These are phyloP conservation scores for Fistularia tabacaria DNA, from an alignment of 2,797 vertebrate species.

Conservation along the genomic window DNA sequence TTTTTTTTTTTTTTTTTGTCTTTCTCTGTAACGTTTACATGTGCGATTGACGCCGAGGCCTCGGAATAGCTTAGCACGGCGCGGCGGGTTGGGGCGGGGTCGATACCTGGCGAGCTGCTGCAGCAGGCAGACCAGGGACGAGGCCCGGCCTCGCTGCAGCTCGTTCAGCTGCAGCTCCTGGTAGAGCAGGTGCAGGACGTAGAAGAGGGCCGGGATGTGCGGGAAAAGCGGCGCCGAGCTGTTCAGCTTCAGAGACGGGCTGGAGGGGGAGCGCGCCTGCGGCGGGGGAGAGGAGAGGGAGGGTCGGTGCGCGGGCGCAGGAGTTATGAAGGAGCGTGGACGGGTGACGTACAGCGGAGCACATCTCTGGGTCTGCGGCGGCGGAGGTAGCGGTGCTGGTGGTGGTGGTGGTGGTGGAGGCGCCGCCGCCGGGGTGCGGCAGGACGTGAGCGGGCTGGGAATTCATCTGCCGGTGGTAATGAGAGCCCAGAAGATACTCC, in stretches of 20 bases:
- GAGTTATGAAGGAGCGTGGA: background rate
- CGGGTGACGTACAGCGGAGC: slow-evolving; percentile 40
- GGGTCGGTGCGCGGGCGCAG: too few species aligned
- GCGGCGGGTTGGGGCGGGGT: too few species aligned
- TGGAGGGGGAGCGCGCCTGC: slow-evolving; percentile 26
- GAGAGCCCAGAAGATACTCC: slow-evolving; percentile 86
- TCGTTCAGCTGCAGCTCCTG: slow-evolving; percentile 94
- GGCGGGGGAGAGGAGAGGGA: background rate
- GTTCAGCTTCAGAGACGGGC: slow-evolving; percentile 79
- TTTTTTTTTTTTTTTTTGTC: background rate
- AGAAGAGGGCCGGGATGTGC: slow-evolving; percentile 91
- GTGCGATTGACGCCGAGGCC: too few species aligned
- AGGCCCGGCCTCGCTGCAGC: slow-evolving; percentile 86
- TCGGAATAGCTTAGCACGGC: too few species aligned
- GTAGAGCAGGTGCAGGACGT: slow-evolving; percentile 91
- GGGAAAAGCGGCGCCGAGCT: slow-evolving; percentile 86
- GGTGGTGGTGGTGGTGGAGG: slow-evolving; percentile 2
- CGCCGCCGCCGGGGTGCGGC: slow-evolving; percentile 40
- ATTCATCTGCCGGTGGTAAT: slow-evolving; percentile 87
- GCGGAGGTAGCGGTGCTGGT: too few species aligned
- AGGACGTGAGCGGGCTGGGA: slow-evolving; percentile 74
- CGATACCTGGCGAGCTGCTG: slow-evolving; percentile 91
- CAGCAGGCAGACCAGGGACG: slow-evolving; percentile 85
- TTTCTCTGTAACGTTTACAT: background rate
- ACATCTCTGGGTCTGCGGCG: slow-evolving; percentile 14